phyloP scores from a whole-genome alignment of 2,113 vertebrate genomes.

The Dermatemys mawii region DNA sequence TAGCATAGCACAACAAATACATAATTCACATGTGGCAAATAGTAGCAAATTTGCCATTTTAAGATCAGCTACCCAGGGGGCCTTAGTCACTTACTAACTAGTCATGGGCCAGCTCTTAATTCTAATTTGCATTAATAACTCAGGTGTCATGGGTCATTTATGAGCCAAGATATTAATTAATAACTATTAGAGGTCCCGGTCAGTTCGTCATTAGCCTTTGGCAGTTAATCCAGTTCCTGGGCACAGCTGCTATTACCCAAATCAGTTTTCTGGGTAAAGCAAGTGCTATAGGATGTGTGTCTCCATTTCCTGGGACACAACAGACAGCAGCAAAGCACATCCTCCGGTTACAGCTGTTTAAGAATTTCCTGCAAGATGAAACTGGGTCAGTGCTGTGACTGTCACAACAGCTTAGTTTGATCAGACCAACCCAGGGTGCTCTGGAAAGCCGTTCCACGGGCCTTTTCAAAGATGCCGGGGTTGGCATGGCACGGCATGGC shows the following conservation, averaged over 20 bases:
- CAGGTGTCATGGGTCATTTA: constrained; percentile 45
- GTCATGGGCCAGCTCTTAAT: not conserved
- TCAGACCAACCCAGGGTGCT: not conserved
- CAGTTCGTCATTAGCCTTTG: not conserved
- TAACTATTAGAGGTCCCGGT: not conserved
- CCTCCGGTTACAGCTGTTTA: not conserved
- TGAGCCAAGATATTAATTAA: constrained; percentile 46
- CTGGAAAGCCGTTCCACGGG: not conserved
- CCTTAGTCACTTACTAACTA: not conserved
- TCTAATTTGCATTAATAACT: constrained; percentile 50
- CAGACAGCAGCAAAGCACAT: not conserved
- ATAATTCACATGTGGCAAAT: not conserved
- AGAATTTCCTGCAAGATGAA: not conserved
- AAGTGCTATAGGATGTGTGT: not conserved
- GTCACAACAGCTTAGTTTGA: not conserved
- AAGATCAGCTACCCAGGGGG: accelerated
- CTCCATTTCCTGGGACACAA: accelerated
- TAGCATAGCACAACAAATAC: not conserved
- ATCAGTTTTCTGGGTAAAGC: accelerated
- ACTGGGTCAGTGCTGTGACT: not conserved
- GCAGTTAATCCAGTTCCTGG: not conserved
- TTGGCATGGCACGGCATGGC: not conserved
- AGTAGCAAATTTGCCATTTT: not conserved
- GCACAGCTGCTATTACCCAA: accelerated
- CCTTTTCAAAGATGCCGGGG: not conserved